These are phyloP conservation scores for Acipenser transmontanus DNA, from an alignment of 2,797 vertebrate genomes.

Conservation along the genomic window DNA sequence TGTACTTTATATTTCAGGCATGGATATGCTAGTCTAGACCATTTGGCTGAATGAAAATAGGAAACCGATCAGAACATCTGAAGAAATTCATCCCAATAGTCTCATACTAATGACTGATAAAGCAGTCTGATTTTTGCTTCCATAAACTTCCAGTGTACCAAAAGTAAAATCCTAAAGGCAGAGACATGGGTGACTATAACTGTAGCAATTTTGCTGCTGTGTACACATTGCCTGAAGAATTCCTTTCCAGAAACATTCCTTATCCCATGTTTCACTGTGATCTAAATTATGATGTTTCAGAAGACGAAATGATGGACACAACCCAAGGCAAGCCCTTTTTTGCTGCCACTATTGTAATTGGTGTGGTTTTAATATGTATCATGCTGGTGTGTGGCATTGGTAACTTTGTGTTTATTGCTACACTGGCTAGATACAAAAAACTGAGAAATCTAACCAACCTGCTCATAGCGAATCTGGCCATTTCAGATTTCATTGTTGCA, in stretches of 20 bases:
- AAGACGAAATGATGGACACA: slow-evolving; percentile 76
- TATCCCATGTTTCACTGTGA: slow-evolving; percentile 59
- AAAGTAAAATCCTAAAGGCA: background rate
- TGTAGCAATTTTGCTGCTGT: slow-evolving; percentile 35
- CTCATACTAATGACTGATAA: no score
- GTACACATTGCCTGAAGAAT: slow-evolving; percentile 26
- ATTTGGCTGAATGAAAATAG: no score
- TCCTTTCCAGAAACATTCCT: slow-evolving; percentile 38
- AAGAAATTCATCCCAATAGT: no score
- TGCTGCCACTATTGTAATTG: slow-evolving; percentile 80
- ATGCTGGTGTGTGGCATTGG: slow-evolving; percentile 90
- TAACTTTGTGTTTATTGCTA: slow-evolving; percentile 87
- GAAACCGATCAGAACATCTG: no score
- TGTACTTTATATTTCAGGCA: no score
- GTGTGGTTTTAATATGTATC: slow-evolving; percentile 78
- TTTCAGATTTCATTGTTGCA: slow-evolving; percentile 92
- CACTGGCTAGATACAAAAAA: slow-evolving; percentile 83
- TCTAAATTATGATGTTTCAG: slow-evolving; percentile 73
- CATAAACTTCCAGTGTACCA: no score
- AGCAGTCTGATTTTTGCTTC: no score
- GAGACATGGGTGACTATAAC: slow-evolving; percentile 53
- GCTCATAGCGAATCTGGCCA: slow-evolving; percentile 89
- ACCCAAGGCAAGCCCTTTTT: slow-evolving; percentile 85
- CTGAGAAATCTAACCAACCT: slow-evolving; percentile 91
- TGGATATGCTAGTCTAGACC: no score